Evolutionary conservation across 2,888 invertebrate species (phyloP), one percentile per base, ranked within the genome.

Genomic region (Macrosiphum euphorbiae): DNA sequence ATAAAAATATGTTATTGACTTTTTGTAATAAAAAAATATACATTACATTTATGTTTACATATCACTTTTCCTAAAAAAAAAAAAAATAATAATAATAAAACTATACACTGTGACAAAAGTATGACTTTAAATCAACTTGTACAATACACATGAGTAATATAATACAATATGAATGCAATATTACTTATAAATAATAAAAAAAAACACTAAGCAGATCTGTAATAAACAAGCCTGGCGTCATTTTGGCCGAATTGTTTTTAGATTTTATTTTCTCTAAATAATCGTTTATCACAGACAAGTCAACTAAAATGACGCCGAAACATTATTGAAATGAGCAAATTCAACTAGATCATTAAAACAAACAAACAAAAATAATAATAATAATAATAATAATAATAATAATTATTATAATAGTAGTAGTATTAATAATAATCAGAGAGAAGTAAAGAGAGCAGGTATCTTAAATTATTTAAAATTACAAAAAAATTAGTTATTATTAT

Each of bases 311-410:
- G 94, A 94, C 61, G 94, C 94, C 94, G 94, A 94, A 94, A 94
- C 94, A 90, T 94, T 90, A 94, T 94, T 94, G 90, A 94, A 90
- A 90, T 94, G 94, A 94, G 94, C 94, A 94, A 94, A 94, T 94
- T 94, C 94, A 94, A 94, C 94, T 94, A 94, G 94, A 94, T 94
- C 94, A 94, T 94, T 94, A 94, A 94, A 94, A 94, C 94, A 94
- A 94, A 94, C 90, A 90, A 94, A 92, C 92, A 92, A 92, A 67
- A 88, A 92, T 88, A 92, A 92, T 86, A 91, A 91, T 52, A 88
- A 41, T 93, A 92, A 50, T 92, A 89, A 78, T 92, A 84, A 58
- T 91, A 78, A 55, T 88, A 91, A 52, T 52, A 87, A 28, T n/a
- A n/a, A 78, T 90, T 84, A 52, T 90, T 52, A 78, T 61, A 87